Evolutionary conservation across 2,797 vertebrate genomes (phyloP).

Genomic region (Enteromius anoplus): DNA sequence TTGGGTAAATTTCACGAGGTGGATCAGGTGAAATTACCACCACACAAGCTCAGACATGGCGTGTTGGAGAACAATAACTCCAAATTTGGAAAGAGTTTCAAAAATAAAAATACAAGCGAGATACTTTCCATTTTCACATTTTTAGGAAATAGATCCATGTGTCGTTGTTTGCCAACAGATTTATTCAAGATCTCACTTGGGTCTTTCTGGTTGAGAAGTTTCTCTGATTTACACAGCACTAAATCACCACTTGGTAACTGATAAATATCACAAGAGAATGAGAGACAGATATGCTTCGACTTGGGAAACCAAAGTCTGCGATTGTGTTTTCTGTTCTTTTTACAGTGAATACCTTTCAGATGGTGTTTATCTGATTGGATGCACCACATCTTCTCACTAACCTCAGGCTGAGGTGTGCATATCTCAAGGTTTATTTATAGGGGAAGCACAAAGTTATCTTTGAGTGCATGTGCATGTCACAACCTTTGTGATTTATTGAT

Average conservation of each 20-base stretch:
- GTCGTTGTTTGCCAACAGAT: slow-evolving; percentile 65
- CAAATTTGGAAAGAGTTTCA: slow-evolving; percentile 49
- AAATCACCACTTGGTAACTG: slow-evolving; percentile 65
- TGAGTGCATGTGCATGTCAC: not conserved
- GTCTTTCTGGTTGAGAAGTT: slow-evolving; percentile 56
- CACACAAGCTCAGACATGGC: slow-evolving; percentile 53
- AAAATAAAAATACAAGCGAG: slow-evolving; percentile 51
- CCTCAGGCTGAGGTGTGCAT: not conserved
- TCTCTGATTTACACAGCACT: slow-evolving; percentile 60
- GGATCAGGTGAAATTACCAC: slow-evolving; percentile 57
- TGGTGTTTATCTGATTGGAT: slow-evolving; percentile 15
- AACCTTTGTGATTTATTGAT: not conserved
- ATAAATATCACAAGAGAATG: slow-evolving; percentile 30
- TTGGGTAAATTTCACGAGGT: slow-evolving; percentile 34
- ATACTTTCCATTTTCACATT: slow-evolving; percentile 49
- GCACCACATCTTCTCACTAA: slow-evolving; percentile 5
- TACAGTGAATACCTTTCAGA: not conserved
- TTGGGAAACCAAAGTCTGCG: not conserved
- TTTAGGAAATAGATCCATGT: not conserved
- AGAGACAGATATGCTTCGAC: not conserved
- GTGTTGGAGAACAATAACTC: slow-evolving; percentile 49
- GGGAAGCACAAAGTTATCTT: slow-evolving; percentile 18
- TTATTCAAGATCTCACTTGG: slow-evolving; percentile 64
- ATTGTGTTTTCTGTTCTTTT: slow-evolving; percentile 15
- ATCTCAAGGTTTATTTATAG: slow-evolving; percentile 22